Percentiles rank a stretch among this genome's conserved stretches.
Conservation (phyloP, 1,140 invertebrate genomes). For the Drosophila obscura region DNA sequence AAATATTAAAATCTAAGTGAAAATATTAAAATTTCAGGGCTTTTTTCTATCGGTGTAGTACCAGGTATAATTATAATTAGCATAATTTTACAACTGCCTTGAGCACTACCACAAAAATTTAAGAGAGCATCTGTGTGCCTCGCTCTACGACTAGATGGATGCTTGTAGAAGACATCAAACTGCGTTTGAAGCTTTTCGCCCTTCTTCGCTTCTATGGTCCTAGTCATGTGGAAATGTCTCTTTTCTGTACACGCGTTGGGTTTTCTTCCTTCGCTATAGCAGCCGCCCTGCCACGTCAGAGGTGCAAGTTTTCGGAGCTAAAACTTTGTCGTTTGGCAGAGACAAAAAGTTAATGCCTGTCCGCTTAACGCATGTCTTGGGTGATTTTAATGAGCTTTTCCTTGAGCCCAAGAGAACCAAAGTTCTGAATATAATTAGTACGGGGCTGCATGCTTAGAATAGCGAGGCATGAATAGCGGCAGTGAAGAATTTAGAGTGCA, state of each 20-base stretch:
- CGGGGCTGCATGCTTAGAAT: background rate
- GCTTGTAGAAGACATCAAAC: conserved; percentile 55
- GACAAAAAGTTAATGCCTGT: conserved; percentile 40
- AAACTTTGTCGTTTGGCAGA: conserved; percentile 34
- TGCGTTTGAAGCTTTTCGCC: conserved; percentile 50
- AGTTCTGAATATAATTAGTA: conserved; percentile 69
- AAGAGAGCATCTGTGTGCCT: conserved; percentile 22
- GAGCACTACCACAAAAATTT: conserved; percentile 37
- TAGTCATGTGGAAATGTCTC: conserved; percentile 63
- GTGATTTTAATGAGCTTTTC: conserved; percentile 76
- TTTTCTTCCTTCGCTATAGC: conserved; percentile 12
- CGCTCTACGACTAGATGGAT: too few species aligned
- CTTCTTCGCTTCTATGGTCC: conserved; percentile 23
- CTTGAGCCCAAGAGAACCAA: conserved; percentile 36
- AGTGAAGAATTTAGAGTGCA: background rate
- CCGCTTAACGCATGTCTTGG: conserved; percentile 48
- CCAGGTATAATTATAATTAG: too few species aligned
- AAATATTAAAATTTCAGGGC: too few species aligned
- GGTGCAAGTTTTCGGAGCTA: conserved; percentile 52
- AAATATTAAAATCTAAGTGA: too few species aligned
- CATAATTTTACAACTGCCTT: conserved; percentile 71
- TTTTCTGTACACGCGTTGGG: background rate
- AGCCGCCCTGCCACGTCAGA: conserved; percentile 26
- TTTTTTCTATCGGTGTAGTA: too few species aligned
- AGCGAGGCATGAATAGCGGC: too few species aligned